Evolutionary conservation across 2,888 invertebrate species (phyloP), one percentile per base, ranked within the genome.

Genomic region (Tribolium freemani): DNA sequence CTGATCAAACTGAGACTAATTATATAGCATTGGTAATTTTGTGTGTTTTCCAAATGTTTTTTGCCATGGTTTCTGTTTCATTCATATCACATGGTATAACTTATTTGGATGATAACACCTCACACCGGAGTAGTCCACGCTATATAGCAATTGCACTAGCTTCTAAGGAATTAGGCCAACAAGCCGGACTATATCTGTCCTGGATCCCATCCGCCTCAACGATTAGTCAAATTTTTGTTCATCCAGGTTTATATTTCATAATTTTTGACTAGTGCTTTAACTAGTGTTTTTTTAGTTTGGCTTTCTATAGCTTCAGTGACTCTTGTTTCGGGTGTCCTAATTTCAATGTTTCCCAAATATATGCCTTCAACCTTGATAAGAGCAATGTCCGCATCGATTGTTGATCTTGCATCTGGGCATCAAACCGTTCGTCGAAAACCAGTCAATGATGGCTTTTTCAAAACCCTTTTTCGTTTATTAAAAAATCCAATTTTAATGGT

Each of bases 41-140:
- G 4, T 86, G 89, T 51, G 71, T 87, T 0, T 85, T 88, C 70
- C 81, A 82, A 76, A 67, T 81, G 31, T 45, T 79, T 2, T 77
- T 75, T 57, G 79, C 81, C 60, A 74, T 79, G 68, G 77, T 77
- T 10, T 78, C 76, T 5, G 68, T 82, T 51, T 60, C 89, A 0
- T 90, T 89, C 76, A 88, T 88, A 51, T 86, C 89, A 0, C 86
- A 90, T 11, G 91, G 91, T 5, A 83, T 91, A 13, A 88, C 89
- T 3, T 91, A 91, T 77, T 84, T 91, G 5, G 91, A 91, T 73
- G 91, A 91, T 76, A 91, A 91, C 79, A 88, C 89, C 0, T 85
- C 87, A 20, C 87, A 86, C 13, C 84, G 87, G 58, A 87, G 89
- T 54, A 87, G 89, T 71, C 87, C 90, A 0, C 86, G 87, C 0